Evolutionary conservation across 2,888 invertebrate genomes (phyloP).

Genomic region (Parelbella ahira): DNA sequence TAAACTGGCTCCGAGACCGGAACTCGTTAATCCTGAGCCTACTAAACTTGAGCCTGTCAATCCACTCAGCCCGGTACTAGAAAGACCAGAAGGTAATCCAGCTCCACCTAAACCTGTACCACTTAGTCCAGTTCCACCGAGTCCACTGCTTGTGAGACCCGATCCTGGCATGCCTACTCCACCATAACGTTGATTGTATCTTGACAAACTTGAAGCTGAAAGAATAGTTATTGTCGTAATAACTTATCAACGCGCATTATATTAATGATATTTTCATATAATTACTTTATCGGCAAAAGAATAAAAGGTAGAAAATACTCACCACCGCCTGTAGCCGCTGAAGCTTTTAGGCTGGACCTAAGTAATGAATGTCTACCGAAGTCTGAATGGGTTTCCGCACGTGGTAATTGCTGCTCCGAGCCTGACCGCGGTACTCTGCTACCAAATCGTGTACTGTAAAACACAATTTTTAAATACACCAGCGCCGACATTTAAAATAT

Average conservation of each 20-base stretch:
- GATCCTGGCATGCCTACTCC: conserved; percentile 54
- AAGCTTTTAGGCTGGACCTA: conserved; percentile 89
- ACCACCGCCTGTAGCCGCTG: conserved; percentile 45
- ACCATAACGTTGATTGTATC: conserved; percentile 84
- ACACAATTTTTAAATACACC: conserved; percentile 1
- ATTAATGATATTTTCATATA: no score
- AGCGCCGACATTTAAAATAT: background rate
- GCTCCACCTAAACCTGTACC: conserved; percentile 50
- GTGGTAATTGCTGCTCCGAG: conserved; percentile 93
- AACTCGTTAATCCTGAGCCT: conserved; percentile 60
- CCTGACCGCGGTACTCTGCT: conserved; percentile 90
- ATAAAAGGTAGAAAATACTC: no score
- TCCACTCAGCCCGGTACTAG: conserved; percentile 68
- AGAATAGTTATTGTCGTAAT: no score
- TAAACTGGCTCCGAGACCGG: conserved; percentile 61
- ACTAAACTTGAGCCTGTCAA: conserved; percentile 68
- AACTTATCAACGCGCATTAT: no score
- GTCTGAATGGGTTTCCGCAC: conserved; percentile 91
- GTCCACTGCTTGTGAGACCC: conserved; percentile 52
- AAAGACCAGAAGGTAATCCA: conserved; percentile 67
- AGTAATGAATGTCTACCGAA: conserved; percentile 91
- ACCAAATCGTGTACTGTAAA: conserved; percentile 62
- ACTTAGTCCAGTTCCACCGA: conserved; percentile 43
- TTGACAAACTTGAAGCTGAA: conserved; percentile 77
- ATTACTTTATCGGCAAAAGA: no score